Base-by-base conservation (phyloP, 2,113 vertebrate species). In the Ibidorhyncha struthersii region DNA sequence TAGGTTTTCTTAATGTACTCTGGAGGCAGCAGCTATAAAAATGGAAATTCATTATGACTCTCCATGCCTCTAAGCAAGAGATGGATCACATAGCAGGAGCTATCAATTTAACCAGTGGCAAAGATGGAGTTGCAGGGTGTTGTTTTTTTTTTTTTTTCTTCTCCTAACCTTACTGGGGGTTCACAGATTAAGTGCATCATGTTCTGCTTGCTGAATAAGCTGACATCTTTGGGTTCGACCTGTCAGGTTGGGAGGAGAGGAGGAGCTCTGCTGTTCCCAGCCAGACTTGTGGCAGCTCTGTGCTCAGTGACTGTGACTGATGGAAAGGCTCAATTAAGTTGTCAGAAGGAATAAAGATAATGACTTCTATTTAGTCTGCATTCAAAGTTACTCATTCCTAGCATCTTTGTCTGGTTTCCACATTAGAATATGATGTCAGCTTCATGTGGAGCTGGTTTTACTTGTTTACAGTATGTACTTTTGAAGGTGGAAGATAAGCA, bases 291-390 rank as follows among this genome's bases (percentile, higher is more conserved):
- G 93, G 65, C 95, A 95, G 77, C 86, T 63, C 26, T 72, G 53
- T 92, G 96, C 92, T 96, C 90, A 93, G 94, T 82, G 95, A 82
- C 82, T 97, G 67, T 97, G 86, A 96, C 96, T 97, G 96, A 98
- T 96, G 96, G 95, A 95, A 96, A 88, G 84, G 87, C 80, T 98
- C 97, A 97, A 94, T 98, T 98, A 97, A 97, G 71, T 74, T 98
- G 93, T 97, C 92, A 96, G 72, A 86, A 96, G 73, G 87, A 97
- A 95, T 92, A 95, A 96, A 97, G 89, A 97, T 95, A 96, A 95
- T 94, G 69, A 92, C 36, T 97, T 94, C 89, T 78, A 4, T 91
- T 97, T 89, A 88, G 76, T 96, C 95, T 91, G 76, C 82, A 92
- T 89, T 97, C 80, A 59, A 1, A 89, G 76, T 73, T 83, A 45